Evolutionary conservation across 2,113 vertebrate species (phyloP).

Genomic region (Podarcis muralis): DNA sequence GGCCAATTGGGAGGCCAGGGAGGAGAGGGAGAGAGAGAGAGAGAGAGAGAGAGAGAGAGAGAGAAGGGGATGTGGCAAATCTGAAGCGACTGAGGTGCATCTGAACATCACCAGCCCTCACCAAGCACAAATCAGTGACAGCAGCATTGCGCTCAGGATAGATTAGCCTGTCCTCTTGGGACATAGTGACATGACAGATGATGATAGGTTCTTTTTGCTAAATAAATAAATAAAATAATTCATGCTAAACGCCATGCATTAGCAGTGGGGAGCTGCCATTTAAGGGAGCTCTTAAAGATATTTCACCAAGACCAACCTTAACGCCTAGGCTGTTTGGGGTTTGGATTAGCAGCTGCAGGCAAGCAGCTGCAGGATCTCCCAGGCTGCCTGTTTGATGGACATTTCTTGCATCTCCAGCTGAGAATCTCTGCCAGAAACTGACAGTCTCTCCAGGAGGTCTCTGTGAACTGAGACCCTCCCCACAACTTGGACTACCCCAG

Average conservation of each 20-base stretch:
- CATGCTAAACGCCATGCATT: slow-evolving; percentile 16
- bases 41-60: not conserved
- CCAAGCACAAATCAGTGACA: slow-evolving; percentile 13
- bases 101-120: not conserved
- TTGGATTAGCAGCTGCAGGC: slow-evolving; percentile 12
- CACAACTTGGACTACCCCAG: not conserved
- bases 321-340: not conserved
- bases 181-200: slow-evolving; percentile 4
- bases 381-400: not conserved
- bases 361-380: not conserved
- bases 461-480: not conserved
- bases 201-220: not conserved
- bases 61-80: not conserved
- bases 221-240: slow-evolving; percentile 12
- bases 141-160: not conserved
- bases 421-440: not conserved
- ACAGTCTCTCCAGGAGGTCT: rapidly evolving
- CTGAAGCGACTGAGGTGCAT: slow-evolving; percentile 6
- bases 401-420: not conserved
- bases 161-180: slow-evolving; percentile 5
- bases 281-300: not conserved
- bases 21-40: not conserved
- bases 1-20: not conserved
- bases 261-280: not conserved
- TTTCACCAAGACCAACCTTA: not conserved